Evolutionary conservation across 2,113 vertebrate species (phyloP).

Genomic region (Tamias sibiricus): DNA sequence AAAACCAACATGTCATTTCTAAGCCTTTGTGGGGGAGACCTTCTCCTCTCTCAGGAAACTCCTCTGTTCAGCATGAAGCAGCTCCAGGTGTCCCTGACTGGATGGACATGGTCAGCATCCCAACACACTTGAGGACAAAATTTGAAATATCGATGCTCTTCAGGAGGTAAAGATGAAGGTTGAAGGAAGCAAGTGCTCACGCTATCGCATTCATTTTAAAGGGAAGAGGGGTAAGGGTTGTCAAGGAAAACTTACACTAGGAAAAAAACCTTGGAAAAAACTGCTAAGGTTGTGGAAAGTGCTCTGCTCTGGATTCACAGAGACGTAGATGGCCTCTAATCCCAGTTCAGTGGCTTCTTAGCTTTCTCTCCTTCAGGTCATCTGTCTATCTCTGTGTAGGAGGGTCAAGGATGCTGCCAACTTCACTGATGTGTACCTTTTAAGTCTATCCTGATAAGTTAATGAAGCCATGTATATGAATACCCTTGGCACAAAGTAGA

Average conservation of each 20-base stretch:
- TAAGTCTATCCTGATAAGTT: background rate
- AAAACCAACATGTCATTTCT: conserved; percentile 77
- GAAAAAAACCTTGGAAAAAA: background rate
- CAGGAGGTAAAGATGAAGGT: background rate
- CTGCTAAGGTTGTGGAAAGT: background rate
- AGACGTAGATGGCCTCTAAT: background rate
- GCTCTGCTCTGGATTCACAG: background rate
- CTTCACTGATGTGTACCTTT: background rate
- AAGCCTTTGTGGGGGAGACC: conserved; percentile 45
- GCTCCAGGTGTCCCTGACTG: conserved; percentile 10
- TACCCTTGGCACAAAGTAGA: background rate
- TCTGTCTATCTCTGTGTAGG: background rate
- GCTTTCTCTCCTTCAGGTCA: background rate
- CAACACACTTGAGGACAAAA: background rate
- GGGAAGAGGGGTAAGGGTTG: background rate
- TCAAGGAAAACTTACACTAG: background rate
- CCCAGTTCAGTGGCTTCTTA: background rate
- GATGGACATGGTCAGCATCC: conserved; percentile 36
- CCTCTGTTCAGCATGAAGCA: background rate
- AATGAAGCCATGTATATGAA: background rate
- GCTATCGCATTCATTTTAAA: background rate
- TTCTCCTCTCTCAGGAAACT: conserved; percentile 39
- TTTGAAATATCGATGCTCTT: background rate
- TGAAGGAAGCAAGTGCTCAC: background rate
- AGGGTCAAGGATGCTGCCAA: background rate